These are phyloP conservation scores for Drosophila chauvacae DNA, from an alignment of 1,140 invertebrate genomes.

Conservation along the genomic window DNA sequence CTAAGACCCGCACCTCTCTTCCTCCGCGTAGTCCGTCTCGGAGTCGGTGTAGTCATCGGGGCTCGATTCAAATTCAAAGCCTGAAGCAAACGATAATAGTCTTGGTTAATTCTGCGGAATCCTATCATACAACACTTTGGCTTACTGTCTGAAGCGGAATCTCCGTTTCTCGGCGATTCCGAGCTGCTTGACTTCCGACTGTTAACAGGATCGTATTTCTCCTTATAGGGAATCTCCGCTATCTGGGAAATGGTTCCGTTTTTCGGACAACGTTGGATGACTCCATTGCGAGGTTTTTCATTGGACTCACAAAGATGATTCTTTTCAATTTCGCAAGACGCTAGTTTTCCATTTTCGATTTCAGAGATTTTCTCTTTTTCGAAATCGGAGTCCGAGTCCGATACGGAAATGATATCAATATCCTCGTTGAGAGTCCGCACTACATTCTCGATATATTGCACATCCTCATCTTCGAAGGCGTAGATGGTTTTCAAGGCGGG, in stretches of 20 bases:
- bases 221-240: too few relatives aligned
- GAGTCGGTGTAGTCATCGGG: not conserved
- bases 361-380: not conserved
- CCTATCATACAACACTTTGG: not conserved
- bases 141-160: slow-evolving; percentile 7
- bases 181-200: not conserved
- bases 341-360: not conserved
- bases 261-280: too few relatives aligned
- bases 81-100: not conserved
- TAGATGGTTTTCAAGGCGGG: not conserved
- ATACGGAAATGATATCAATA: not conserved
- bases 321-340: not conserved
- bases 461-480: not conserved
- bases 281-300: not conserved
- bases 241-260: not conserved
- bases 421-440: not conserved
- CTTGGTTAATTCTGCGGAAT: not conserved
- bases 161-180: not conserved
- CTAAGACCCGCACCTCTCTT: not conserved
- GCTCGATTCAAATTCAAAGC: not conserved
- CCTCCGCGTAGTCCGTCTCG: not conserved
- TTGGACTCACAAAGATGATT: not conserved
- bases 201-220: not conserved
- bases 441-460: not conserved
- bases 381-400: not conserved